These are phyloP conservation scores for Silurus aristotelis DNA, from an alignment of 2,797 vertebrate genomes.

Conservation along the genomic window DNA sequence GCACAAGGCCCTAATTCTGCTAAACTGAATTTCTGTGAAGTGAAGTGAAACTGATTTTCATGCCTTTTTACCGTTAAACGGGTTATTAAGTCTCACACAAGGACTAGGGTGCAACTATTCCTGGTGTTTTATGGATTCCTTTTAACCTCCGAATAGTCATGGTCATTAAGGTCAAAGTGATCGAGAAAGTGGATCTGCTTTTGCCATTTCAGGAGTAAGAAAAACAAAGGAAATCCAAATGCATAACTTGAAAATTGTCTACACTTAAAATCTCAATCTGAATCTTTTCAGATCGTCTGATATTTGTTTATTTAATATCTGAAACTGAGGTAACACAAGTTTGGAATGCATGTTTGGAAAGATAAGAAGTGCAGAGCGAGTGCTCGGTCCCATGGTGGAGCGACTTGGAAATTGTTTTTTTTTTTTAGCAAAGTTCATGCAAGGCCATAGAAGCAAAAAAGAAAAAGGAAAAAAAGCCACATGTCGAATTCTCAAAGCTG, in stretches of 20 bases:
- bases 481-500: constrained; percentile 24
- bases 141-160: constrained; percentile 4
- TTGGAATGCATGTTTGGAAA: constrained; percentile 45
- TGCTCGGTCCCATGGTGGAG: constrained; percentile 32
- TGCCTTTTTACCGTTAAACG: not conserved
- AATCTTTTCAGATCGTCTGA: not conserved
- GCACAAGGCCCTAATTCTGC: not conserved
- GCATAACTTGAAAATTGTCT: not conserved
- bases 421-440: constrained; percentile 39
- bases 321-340: constrained; percentile 2
- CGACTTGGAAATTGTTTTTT: constrained; percentile 21
- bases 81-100: too few relatives aligned
- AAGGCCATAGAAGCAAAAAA: constrained; percentile 18
- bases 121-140: not conserved
- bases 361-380: constrained; percentile 44
- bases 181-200: not conserved
- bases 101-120: not conserved
- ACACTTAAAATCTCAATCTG: not conserved
- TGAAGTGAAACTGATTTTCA: not conserved
- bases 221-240: not conserved
- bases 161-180: not conserved
- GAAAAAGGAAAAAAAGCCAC: constrained; percentile 4
- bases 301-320: constrained; percentile 24
- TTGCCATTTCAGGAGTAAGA: not conserved
- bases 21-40: not conserved